A percentile compares a stretch with the other conserved stretches of the same genome.
Conservation (phyloP, 2,888 invertebrate species). For the Cantharis flavilabris region DNA sequence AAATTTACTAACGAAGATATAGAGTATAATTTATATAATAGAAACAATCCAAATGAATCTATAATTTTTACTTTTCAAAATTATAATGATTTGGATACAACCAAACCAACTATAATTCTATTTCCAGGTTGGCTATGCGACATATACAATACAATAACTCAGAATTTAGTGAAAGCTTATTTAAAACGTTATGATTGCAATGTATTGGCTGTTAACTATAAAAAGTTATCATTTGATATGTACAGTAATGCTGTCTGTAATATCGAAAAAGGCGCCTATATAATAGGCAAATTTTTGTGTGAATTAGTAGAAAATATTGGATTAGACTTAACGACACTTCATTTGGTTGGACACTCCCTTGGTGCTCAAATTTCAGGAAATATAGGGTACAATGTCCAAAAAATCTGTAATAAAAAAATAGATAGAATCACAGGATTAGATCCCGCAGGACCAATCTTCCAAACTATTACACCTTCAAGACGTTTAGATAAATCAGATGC, state of each 20-base stretch:
- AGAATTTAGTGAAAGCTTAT: background rate
- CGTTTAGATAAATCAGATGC: conserved; percentile 49
- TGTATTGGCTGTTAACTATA: background rate
- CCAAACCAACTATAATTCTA: background rate
- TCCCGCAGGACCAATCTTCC: background rate
- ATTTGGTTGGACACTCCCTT: background rate
- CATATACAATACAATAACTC: background rate
- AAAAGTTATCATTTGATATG: background rate
- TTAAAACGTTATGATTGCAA: background rate
- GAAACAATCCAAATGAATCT: background rate
- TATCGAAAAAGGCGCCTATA: background rate
- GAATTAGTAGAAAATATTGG: background rate
- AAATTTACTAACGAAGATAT: background rate
- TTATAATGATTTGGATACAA: background rate
- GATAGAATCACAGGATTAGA: background rate
- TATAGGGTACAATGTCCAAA: background rate
- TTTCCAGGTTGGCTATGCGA: background rate
- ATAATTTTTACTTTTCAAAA: background rate
- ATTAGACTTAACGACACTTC: background rate
- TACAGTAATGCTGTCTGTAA: background rate
- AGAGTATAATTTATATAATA: background rate
- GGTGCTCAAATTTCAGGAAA: background rate
- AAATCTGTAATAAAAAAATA: background rate
- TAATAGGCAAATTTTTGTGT: background rate
- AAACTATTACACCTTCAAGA: background rate